Conservation (phyloP, 2,888 invertebrate species). For the Metallyticus violacea region DNA sequence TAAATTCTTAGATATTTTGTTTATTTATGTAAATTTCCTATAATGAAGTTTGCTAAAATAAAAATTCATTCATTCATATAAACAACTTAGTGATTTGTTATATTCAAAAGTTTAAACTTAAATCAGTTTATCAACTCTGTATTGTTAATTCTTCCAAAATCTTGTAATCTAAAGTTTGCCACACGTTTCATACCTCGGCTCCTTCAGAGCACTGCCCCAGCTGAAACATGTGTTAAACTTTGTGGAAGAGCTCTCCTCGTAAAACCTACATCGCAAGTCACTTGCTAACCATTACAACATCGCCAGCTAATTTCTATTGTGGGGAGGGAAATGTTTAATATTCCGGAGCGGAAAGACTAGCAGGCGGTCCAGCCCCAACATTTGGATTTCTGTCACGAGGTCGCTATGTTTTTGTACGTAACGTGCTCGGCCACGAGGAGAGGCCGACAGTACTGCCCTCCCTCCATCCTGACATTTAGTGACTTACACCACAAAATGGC, state of each 20-base stretch:
- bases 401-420: constrained; percentile 15
- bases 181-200: too few relatives aligned
- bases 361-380: constrained; percentile 17
- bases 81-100: too few relatives aligned
- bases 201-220: too few relatives aligned
- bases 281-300: constrained; percentile 25
- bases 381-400: constrained; percentile 25
- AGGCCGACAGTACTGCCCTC: not conserved
- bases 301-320: constrained; percentile 30
- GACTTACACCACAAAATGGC: constrained; percentile 31
- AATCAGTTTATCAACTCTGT: too few relatives aligned
- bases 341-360: constrained; percentile 23
- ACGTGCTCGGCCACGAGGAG: constrained; percentile 3
- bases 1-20: too few relatives aligned
- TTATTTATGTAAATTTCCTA: too few relatives aligned
- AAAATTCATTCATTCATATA: too few relatives aligned
- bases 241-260: not conserved
- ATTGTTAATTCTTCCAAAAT: too few relatives aligned
- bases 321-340: constrained; percentile 30
- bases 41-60: too few relatives aligned
- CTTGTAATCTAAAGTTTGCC: too few relatives aligned
- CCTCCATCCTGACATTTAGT: constrained; percentile 26
- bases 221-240: constrained; percentile 9
- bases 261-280: not conserved
- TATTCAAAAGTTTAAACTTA: too few relatives aligned